Base-by-base conservation (phyloP, 2,888 invertebrate genomes). In the Saturnia pavonia region DNA sequence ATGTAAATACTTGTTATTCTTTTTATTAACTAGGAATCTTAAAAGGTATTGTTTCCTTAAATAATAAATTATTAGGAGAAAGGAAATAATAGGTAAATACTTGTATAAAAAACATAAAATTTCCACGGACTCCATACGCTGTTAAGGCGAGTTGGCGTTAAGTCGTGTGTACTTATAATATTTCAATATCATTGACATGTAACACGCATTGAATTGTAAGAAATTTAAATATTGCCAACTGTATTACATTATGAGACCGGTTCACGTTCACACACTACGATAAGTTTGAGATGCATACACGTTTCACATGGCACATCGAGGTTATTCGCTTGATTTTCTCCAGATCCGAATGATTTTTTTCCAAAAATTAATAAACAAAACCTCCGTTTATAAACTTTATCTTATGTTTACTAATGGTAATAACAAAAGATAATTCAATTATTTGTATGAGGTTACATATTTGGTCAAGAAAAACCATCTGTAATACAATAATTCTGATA, bases 161-260 rank as follows among this genome's bases (percentile, higher is more conserved):
- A 19, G 1, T 45, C 19, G 48, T 48, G 45, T 25, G 12, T 45
- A 65, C 45, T 69, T 57, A 57, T 57, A 12, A 51, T 68, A 77
- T 78, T 75, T 76, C 75, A 79, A 82, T 82, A 84, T 84, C 85
- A 82, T 83, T 85, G 83, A 85, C 84, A 81, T 83, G 81, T 76
- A 77, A 76, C 77, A 77, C 77, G 77, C 77, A 83, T 78, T 81
- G 78, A 78, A 78, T 80, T 80, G 81, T 80, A 80, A 6, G 6
- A 34, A 82, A 80, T 79, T 74, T 78, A 77, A 78, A 77, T 81
- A 74, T 80, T 77, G 77, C 78, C 79, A 78, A 79, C 75, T 76
- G 76, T 77, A 77, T 80, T 79, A 80, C 78, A 81, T 78, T 75
- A 76, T 78, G 77, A 73, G 74, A 83, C 80, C 80, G 76, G 80